Percentiles rank a stretch among this genome's conserved stretches.
Conservation (phyloP, 2,888 invertebrate species). For the Machimus atricapillus region DNA sequence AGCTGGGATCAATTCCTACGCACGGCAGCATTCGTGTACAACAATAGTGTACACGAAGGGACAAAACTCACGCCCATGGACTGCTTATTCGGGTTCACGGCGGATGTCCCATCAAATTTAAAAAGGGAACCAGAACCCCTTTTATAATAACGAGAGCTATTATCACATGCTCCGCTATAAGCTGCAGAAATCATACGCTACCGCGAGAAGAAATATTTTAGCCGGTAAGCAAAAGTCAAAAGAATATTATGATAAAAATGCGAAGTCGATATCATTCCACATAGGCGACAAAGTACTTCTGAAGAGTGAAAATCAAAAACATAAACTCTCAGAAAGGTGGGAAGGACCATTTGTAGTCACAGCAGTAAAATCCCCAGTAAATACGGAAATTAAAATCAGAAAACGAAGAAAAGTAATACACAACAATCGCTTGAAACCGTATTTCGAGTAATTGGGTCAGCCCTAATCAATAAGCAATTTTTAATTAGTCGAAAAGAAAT, state of each 20-base stretch:
- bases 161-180: not conserved
- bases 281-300: not conserved
- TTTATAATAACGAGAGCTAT: not conserved
- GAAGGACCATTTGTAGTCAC: not conserved
- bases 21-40: not conserved
- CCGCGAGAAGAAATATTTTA: not conserved
- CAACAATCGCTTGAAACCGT: too few species aligned
- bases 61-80: not conserved
- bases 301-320: not conserved
- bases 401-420: too few species aligned
- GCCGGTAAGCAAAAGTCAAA: not conserved
- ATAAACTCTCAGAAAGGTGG: not conserved
- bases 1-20: not conserved
- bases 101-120: not conserved
- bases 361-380: too few species aligned
- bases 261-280: not conserved
- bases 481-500: too few species aligned
- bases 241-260: not conserved
- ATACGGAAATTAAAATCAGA: too few species aligned
- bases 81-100: not conserved
- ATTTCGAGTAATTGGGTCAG: too few species aligned
- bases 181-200: not conserved
- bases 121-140: not conserved
- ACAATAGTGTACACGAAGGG: not conserved
- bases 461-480: too few species aligned